Base-by-base conservation (phyloP, 2,888 invertebrate species). In the Aspidiotus destructor region DNA sequence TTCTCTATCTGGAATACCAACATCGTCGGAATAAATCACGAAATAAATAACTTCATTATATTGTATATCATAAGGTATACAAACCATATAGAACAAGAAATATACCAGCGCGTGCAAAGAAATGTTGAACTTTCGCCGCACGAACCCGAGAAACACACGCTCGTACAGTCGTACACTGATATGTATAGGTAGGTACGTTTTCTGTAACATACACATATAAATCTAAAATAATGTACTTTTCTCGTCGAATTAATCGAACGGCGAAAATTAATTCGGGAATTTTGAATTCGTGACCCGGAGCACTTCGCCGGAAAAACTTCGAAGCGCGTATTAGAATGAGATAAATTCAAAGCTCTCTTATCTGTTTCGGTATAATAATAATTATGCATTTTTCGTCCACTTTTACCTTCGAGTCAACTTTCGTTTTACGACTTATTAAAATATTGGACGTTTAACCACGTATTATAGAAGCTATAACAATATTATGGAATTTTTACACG, bases 371-470 rank as follows among this genome's bases (percentile, higher is more conserved):
- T 17, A 28, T 28, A 28, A 28, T 28, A 28, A 28, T 54, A 15
- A 8, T 13, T 54, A 8, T 54, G n/a, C 17, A 13, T 54, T 17
- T 28, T 42, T 41, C 60, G 41, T 40, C 17, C 6, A 48, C 48
- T 40, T n/a, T 54, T 63, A 63, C 52, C 63, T 52, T 63, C n/a
- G n/a, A n/a, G n/a, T n/a, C 63, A 63, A 63, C 63, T 63, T 63
- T 63, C 63, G 41, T 63, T 63, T 63, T 54, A 54, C 63, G 54
- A 54, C 53, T 53, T 63, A 63, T 63, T 63, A 63, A 63, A 63
- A 54, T 63, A 63, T 63, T 63, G 41, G 63, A 54, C 63, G 54
- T 52, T 63, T 53, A 55, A 54, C 28, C 54, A 53, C 54, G 41
- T 54, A 52, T 53, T n/a, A n/a, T n/a, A n/a, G n/a, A n/a, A n/a